These are phyloP conservation scores for Pangasius larnaudii DNA, from an alignment of 2,797 vertebrate species.

Conservation along the genomic window DNA sequence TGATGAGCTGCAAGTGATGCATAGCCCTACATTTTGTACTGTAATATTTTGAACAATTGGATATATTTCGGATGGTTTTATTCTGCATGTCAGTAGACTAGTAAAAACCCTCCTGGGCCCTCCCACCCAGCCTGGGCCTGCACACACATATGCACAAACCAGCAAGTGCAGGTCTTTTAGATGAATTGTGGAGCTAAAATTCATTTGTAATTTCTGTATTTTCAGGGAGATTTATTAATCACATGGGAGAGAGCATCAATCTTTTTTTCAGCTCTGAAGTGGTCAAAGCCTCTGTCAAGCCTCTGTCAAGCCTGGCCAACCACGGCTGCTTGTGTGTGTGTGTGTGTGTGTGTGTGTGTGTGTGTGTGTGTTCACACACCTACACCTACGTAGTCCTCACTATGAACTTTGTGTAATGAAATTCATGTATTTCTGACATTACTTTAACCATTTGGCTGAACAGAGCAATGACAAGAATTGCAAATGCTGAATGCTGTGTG, in stretches of 20 bases:
- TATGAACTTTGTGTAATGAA: not conserved
- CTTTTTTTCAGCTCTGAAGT: conserved; percentile 61
- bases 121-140: not conserved
- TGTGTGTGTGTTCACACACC: not conserved
- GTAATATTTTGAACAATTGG: not conserved
- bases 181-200: no score
- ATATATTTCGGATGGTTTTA: not conserved
- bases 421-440: conserved; percentile 1
- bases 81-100: not conserved
- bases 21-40: not conserved
- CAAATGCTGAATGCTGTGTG: not conserved
- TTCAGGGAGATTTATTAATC: conserved; percentile 67
- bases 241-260: conserved; percentile 68
- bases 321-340: conserved; percentile 50
- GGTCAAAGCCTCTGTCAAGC: conserved; percentile 73
- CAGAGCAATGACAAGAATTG: conserved; percentile 61
- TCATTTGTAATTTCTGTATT: not conserved
- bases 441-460: not conserved
- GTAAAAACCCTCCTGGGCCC: not conserved
- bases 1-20: not conserved
- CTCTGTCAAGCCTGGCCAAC: conserved; percentile 77
- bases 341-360: not conserved
- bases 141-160: no score
- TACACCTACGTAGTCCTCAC: conserved; percentile 47
- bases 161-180: no score